A percentile compares a stretch with the other conserved stretches of the same genome.
phyloP scores from a whole-genome alignment of 1,140 invertebrate species.

The Lepidurus arcticus region DNA sequence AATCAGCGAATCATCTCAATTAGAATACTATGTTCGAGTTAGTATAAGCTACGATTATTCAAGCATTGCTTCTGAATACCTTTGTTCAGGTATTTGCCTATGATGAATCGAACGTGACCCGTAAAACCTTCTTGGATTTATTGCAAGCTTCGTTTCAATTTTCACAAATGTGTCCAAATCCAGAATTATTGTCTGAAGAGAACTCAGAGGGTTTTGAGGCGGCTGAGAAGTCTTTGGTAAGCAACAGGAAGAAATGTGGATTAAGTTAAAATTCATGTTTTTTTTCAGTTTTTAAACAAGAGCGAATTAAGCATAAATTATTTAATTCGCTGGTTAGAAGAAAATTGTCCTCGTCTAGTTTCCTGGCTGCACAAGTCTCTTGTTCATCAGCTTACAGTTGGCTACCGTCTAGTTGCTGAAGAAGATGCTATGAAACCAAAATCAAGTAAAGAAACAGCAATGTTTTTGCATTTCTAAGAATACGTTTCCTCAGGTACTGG shows the following conservation, averaged over 20 bases:
- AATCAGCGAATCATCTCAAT: conserved; percentile 18
- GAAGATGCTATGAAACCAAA: conserved; percentile 34
- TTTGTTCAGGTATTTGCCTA: background rate
- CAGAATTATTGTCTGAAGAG: conserved; percentile 5
- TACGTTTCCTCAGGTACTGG: background rate
- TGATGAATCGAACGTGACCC: background rate
- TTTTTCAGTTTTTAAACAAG: conserved; percentile 65
- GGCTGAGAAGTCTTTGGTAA: background rate
- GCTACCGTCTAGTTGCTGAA: conserved; percentile 58
- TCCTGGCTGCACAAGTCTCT: conserved; percentile 69
- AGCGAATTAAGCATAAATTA: conserved; percentile 63
- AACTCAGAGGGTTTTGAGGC: background rate
- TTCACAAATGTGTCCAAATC: background rate
- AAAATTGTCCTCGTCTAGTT: conserved; percentile 66
- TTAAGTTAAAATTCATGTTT: background rate
- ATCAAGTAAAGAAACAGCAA: conserved; percentile 21
- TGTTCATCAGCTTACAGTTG: conserved; percentile 61
- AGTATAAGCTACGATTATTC: conserved; percentile 10
- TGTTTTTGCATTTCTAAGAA: background rate
- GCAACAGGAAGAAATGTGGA: background rate
- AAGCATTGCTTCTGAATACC: background rate
- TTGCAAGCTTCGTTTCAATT: background rate
- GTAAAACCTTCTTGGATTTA: background rate
- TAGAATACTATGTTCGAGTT: conserved; percentile 23
- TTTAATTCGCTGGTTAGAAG: conserved; percentile 69